A percentile compares a stretch with the other conserved stretches of the same genome.
Conservation (phyloP, 1,140 invertebrate species). For the Spodoptera frugiperda region DNA sequence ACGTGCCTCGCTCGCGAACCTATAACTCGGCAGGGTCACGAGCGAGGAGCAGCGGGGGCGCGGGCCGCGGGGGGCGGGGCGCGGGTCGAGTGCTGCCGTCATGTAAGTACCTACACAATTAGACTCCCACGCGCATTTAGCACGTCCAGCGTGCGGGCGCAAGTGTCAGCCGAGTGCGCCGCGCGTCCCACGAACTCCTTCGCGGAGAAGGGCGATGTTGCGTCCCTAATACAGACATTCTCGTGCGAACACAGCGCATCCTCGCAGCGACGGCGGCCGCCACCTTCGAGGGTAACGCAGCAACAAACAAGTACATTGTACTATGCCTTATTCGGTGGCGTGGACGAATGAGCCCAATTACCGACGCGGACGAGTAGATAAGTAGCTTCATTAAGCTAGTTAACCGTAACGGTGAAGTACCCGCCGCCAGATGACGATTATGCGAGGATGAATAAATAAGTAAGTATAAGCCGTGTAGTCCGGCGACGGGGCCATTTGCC, state of each 20-base stretch:
- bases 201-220: too few species aligned
- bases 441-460: neutral
- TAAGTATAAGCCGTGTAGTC: too few species aligned
- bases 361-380: neutral
- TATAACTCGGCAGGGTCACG: neutral
- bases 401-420: neutral
- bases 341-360: neutral
- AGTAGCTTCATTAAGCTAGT: slow-evolving; percentile 21
- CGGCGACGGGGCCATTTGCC: too few species aligned
- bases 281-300: too few species aligned
- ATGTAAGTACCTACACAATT: slow-evolving; percentile 56
- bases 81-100: slow-evolving; percentile 20
- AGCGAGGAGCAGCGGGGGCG: slow-evolving; percentile 10
- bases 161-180: slow-evolving; percentile 1
- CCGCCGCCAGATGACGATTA: neutral
- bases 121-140: slow-evolving; percentile 49
- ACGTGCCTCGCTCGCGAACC: neutral
- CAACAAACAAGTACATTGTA: neutral
- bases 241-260: neutral
- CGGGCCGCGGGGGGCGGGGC: slow-evolving; percentile 16
- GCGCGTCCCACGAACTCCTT: slow-evolving; percentile 30
- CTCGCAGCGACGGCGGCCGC: neutral
- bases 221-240: too few species aligned
- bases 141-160: slow-evolving; percentile 30
- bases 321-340: neutral